These are phyloP conservation scores for Malacoctenus gilli DNA, from an alignment of 2,797 vertebrate species.

Conservation along the genomic window DNA sequence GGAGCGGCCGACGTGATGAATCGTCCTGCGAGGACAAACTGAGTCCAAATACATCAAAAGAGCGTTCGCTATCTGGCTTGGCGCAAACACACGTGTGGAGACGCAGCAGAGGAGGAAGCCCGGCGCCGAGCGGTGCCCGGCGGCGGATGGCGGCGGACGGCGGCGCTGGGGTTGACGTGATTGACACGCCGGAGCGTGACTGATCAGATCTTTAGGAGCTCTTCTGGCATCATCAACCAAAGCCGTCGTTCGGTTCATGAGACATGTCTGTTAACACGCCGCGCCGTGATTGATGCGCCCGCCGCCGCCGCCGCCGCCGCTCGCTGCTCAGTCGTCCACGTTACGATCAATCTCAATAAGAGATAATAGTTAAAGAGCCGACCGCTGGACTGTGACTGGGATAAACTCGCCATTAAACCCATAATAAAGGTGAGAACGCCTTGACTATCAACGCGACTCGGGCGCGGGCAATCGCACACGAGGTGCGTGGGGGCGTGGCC, in stretches of 20 bases:
- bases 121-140: not conserved
- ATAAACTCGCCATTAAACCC: slow-evolving; percentile 11
- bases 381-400: slow-evolving; percentile 8
- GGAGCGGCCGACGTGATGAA: slow-evolving; percentile 65
- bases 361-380: slow-evolving; percentile 30
- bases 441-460: not conserved
- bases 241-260: slow-evolving; percentile 40
- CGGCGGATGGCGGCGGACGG: not conserved
- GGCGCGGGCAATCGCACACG: no score
- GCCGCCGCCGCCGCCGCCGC: slow-evolving; percentile 27
- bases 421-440: slow-evolving; percentile 1
- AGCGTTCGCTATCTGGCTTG: no score
- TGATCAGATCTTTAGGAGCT: slow-evolving; percentile 51
- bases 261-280: slow-evolving; percentile 45
- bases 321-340: slow-evolving; percentile 34
- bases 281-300: slow-evolving; percentile 62
- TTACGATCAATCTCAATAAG: slow-evolving; percentile 54
- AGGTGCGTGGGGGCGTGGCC: no score
- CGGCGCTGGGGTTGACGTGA: slow-evolving; percentile 11
- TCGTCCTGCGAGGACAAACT: slow-evolving; percentile 54
- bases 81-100: not conserved
- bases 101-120: not conserved
- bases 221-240: slow-evolving; percentile 48
- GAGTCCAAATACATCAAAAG: slow-evolving; percentile 59
- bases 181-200: slow-evolving; percentile 37